phyloP scores from a whole-genome alignment of 2,888 invertebrate genomes.

The Iselma pallidipennis region DNA sequence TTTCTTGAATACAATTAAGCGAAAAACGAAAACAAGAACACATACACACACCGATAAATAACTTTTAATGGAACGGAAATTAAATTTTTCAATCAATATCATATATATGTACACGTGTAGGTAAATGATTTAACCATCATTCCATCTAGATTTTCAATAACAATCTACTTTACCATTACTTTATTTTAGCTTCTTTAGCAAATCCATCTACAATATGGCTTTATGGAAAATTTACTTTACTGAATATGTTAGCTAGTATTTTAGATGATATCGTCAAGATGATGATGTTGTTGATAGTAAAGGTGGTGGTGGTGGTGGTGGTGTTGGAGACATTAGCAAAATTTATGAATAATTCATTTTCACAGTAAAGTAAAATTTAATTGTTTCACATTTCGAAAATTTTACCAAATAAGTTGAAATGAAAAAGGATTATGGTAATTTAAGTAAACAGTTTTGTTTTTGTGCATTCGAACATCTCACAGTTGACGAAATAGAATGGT shows the following conservation, averaged over 20 bases:
- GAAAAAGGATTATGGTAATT: conserved; percentile 25
- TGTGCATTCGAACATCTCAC: conserved; percentile 2
- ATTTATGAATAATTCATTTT: conserved; percentile 23
- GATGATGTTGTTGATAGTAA: too few relatives aligned
- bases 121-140: too few relatives aligned
- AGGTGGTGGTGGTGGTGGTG: too few relatives aligned
- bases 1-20: conserved; percentile 12
- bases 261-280: too few relatives aligned
- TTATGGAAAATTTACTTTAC: conserved; percentile 5
- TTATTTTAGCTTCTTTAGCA: too few relatives aligned
- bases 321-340: background rate
- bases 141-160: too few relatives aligned
- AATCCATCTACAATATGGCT: conserved; percentile 17
- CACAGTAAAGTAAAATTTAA: conserved; percentile 21
- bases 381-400: conserved; percentile 21
- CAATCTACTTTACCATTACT: too few relatives aligned
- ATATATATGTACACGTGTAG: too few relatives aligned
- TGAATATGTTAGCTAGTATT: too few relatives aligned
- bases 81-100: conserved; percentile 10
- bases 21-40: background rate
- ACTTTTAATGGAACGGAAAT: conserved; percentile 14
- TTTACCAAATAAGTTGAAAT: conserved; percentile 24
- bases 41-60: conserved; percentile 14
- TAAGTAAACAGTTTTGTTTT: conserved; percentile 20
- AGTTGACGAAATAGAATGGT: too few relatives aligned